Conservation (phyloP, 2,113 vertebrate species). For the Pachypanchax playfairii region DNA sequence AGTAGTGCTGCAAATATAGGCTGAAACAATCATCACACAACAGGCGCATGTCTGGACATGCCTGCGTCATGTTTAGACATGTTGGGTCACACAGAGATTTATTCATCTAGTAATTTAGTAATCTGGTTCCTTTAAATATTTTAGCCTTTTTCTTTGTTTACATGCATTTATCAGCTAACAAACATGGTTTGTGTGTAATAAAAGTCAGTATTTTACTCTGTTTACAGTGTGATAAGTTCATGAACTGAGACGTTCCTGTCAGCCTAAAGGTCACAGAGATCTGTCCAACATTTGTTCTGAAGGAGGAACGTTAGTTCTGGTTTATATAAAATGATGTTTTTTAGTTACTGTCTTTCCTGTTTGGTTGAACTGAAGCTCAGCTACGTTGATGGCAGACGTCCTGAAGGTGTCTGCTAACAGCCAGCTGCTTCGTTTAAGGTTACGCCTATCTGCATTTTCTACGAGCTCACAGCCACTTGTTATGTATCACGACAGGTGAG, state of each 20-base stretch:
- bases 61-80: slow-evolving; percentile 15
- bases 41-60: slow-evolving; percentile 8
- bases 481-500: slow-evolving; percentile 40
- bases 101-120: no score
- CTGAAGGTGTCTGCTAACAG: slow-evolving; percentile 63
- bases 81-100: no score
- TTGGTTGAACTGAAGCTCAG: slow-evolving; percentile 5
- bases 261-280: no score
- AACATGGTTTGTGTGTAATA: no score
- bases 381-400: slow-evolving; percentile 9
- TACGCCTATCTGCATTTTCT: slow-evolving; percentile 48
- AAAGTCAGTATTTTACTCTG: no score
- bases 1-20: slow-evolving; percentile 36
- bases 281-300: no score
- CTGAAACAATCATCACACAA: slow-evolving; percentile 33
- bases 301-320: not conserved
- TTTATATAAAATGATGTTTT: slow-evolving; percentile 14
- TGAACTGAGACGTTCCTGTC: no score
- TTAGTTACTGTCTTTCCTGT: slow-evolving; percentile 3
- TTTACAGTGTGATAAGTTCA: no score
- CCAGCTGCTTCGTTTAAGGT: slow-evolving; percentile 63
- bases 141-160: no score
- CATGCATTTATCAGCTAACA: no score
- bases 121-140: not conserved
- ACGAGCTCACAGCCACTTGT: slow-evolving; percentile 29